Evolutionary conservation across 2,797 vertebrate genomes (phyloP).

Genomic region (Tokudaia muenninki): DNA sequence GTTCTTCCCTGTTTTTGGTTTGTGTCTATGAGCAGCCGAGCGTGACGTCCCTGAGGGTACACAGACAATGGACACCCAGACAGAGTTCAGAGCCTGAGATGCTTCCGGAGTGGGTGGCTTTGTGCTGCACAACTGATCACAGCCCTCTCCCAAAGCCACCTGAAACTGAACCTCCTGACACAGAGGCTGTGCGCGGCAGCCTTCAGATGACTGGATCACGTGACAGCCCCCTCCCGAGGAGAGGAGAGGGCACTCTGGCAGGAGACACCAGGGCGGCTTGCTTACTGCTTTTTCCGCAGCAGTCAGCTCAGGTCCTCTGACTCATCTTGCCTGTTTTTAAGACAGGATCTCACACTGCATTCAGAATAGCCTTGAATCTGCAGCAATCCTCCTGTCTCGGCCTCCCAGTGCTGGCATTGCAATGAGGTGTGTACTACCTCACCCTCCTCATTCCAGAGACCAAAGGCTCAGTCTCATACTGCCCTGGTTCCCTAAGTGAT

Average conservation of each 20-base stretch:
- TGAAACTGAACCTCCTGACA: too few relatives aligned
- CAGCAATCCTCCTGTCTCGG: background rate
- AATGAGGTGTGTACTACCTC: background rate
- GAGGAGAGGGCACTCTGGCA: background rate
- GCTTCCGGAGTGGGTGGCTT: background rate
- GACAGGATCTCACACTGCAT: too few relatives aligned
- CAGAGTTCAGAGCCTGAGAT: background rate
- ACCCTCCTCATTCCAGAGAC: background rate
- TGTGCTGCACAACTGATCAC: rapidly evolving
- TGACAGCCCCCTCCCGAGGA: background rate
- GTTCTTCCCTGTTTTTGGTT: background rate
- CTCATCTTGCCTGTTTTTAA: too few relatives aligned
- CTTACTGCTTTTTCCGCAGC: background rate
- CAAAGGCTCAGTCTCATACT: too few relatives aligned
- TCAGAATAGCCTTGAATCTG: too few relatives aligned
- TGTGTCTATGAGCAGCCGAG: background rate
- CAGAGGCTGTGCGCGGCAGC: background rate
- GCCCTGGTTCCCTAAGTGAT: background rate
- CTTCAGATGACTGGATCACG: too few relatives aligned
- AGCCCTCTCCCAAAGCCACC: background rate
- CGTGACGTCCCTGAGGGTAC: rapidly evolving
- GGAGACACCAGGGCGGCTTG: background rate
- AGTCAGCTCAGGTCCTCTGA: too few relatives aligned
- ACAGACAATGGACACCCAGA: background rate
- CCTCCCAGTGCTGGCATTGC: background rate